Evolutionary conservation across 2,113 vertebrate species (phyloP), one percentile per base, ranked within the genome.

Genomic region (Ginglymostoma cirratum): DNA sequence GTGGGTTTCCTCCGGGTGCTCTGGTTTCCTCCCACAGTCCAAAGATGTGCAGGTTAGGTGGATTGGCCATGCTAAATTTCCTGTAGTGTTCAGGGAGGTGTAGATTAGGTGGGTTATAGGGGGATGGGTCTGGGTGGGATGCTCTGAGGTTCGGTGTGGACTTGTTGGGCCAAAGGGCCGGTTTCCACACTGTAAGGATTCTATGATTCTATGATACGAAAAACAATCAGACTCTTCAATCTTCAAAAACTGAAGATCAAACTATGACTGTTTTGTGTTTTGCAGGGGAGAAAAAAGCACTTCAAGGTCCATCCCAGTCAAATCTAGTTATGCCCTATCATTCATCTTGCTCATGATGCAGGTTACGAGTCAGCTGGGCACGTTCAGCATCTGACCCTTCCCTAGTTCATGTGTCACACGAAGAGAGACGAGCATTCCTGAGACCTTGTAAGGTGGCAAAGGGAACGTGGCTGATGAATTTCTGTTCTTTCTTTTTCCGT

Each of bases 361-460:
- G 94, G 67, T 67, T 72, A 27, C 3, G 8, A 72, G 94, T 34
- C 69, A 72, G 14, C 52, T 45, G 34, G 94, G n/a, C 52, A 30
- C 42, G 76, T 45, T 48, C 94, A 95, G 67, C 21, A 19, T 52
- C 42, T 95, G 94, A 70, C 67, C 67, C 69, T 30, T 48, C 45
- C n/a, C 92, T 45, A 70, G 65, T 66, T 94, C 92, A 42, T 27
- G 45, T 72, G 69, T 95, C 94, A 95, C 69, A 95, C 76, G 94
- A 72, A 95, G 94, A 69, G 67, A 72, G 67, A 42, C 45, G 48
- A 30, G 12, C 67, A 72, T 95, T 95, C 92, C n/a, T 95, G 14
- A 72, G 67, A 23, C 94, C 67, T 76, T 72, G 94, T 72, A 95
- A 95, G 69, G 42, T 95, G 69, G 94, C 94, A 95, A 2, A 52